Evolutionary conservation across 2,797 vertebrate species (phyloP).

Genomic region (Pipistrellus pygmaeus): DNA sequence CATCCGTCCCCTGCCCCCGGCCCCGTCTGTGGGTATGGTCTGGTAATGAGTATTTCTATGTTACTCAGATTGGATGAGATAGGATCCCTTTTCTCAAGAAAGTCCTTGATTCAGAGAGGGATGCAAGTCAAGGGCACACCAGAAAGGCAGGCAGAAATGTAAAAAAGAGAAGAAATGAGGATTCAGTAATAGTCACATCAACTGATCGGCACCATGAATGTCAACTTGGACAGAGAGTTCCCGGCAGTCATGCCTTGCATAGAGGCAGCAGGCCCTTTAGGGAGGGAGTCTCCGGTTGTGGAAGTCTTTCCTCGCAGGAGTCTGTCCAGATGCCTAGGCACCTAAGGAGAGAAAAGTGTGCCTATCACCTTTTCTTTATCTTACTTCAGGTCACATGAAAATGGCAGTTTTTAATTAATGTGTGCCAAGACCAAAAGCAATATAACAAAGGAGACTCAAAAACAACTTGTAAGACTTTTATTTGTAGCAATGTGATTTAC

Average conservation of each 20-base stretch:
- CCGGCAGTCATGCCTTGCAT: rapidly evolving
- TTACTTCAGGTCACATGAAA: background rate
- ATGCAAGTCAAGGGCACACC: background rate
- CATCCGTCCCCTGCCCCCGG: background rate
- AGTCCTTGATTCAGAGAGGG: conserved; percentile 15
- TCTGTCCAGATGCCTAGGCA: background rate
- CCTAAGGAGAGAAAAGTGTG: background rate
- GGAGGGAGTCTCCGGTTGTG: background rate
- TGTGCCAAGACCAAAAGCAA: background rate
- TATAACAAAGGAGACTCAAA: background rate
- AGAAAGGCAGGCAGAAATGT: background rate
- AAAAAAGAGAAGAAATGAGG: background rate
- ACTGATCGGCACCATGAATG: too few relatives aligned
- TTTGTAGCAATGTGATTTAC: conserved; percentile 18
- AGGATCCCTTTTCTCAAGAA: conserved; percentile 6
- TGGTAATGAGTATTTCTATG: background rate
- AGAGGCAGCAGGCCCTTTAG: background rate
- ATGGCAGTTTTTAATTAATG: background rate
- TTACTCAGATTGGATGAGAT: background rate
- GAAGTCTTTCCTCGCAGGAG: background rate
- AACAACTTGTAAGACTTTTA: conserved; percentile 17
- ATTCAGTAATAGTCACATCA: background rate
- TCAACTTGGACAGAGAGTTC: rapidly evolving
- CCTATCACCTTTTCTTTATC: background rate
- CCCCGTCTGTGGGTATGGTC: background rate